Base-by-base conservation (phyloP, 2,888 invertebrate genomes). In the Sphecodes monilicornis region DNA sequence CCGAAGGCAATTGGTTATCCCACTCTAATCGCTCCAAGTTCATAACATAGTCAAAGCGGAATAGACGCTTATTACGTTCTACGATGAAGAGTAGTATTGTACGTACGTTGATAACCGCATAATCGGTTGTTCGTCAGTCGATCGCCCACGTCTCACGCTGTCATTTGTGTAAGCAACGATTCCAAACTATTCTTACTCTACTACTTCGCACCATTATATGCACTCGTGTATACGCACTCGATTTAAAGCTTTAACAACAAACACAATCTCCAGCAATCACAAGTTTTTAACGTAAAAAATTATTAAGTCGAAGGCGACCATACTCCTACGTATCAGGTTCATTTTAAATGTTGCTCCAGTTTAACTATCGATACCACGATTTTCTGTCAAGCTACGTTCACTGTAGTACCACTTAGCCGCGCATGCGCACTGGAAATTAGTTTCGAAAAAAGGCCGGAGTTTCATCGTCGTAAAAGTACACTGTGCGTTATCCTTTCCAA, bases 101-200 rank as follows among this genome's bases (percentile, higher is more conserved):
- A 36, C n/a, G 1, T 84, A 76, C 75, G n/a, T 70, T 73, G 86
- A 77, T 71, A 73, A 57, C 46, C 1, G 36, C 64, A 76, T 70
- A 68, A 78, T 86, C 85, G 71, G 81, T 73, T 50, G 66, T 57
- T 39, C 60, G 76, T 75, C 82, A 80, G 76, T 81, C 75, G 54
- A 64, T 76, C 66, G 76, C 36, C 76, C 57, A 71, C 66, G 54
- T 36, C 76, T 11, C 41, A 41, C 41, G 32, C 66, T 54, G 73
- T 73, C 46, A n/a, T 76, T 66, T 78, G 39, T 16, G 57, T 36
- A 8, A 43, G 69, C 6, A 66, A 66, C 3, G 64, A 18, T 66
- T 13, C 71, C 32, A 26, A 32, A 60, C 36, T 69, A 50, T 71
- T 66, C n/a, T 46, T 39, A 22, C 16, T 46, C 22, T 36, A 39